Base-by-base conservation (phyloP, 64 coral and sea anemone genomes). In the Actinia equina region DNA sequence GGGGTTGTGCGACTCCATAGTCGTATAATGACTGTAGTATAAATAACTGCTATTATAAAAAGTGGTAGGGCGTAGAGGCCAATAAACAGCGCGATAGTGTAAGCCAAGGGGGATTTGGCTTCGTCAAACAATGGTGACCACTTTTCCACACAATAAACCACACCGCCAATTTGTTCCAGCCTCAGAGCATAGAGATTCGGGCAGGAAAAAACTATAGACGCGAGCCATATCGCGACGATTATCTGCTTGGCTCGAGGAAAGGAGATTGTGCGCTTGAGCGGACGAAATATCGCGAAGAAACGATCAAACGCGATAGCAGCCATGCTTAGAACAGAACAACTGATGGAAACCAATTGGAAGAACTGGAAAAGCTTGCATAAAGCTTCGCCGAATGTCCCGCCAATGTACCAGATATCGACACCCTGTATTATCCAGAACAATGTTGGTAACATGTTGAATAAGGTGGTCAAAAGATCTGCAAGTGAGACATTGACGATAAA, bases 401-500 rank as follows among this genome's bases (percentile, higher is more conserved):
- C 90, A 1, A 92, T 44, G 86, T 79, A 79, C 90, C 90, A 92
- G 0, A 83, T 25, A 59, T 87, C 85, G 42, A 82, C 18, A 0
- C 85, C 86, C 13, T 57, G 4, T 6, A 87, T 70, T 18, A 77
- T 87, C 90, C 90, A 92, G 79, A 82, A 92, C 10, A 86, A 22
- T 8, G 90, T 92, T 6, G 90, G 90, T 46, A 87, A 26, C 90
- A 92, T 92, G 90, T 92, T 92, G 56, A 92, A 92, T 11, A 92
- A 77, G 27, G 90, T 92, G 20, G 90, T 92, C 59, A 92, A 45
- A 4, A 92, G 65, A 77, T 92, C 90, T 17, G 90, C 90, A 20
- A 92, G 14, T 6, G 90, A 67, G 49, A 92, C 86, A 53, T 92
- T 92, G 37, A 83, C 77, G 9, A 92, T 92, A 2, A 92, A 86